Evolutionary conservation across 1,140 invertebrate genomes (phyloP), one percentile per base, ranked within the genome.

Genomic region (Neoseiulus cucumeris): DNA sequence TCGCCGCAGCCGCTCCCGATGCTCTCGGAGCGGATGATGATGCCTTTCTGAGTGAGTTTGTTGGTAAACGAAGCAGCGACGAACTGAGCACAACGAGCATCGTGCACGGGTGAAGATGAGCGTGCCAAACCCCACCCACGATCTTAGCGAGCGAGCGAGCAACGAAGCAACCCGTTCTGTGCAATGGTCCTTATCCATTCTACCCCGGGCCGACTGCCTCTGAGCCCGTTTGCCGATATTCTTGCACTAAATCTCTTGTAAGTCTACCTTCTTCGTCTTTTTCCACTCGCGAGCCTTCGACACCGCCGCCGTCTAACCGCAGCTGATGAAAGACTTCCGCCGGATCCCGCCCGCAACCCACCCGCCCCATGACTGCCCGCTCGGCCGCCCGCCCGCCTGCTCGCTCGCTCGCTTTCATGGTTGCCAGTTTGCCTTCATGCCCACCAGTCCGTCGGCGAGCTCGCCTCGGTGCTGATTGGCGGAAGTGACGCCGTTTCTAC

Each of bases 321-420:
- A 39, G 33, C 51, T 59, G 51, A 59, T 59, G 51, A 59, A 59
- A 59, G 51, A 59, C 51, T 59, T 59, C 51, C 51, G 51, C 51
- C 51, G 51, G 51, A 39, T 39, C 33, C 33, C 33, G 33, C 33
- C 33, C 33, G 33, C 33, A 9, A 39, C 4, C 33, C 33, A 9
- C 33, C 33, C 9, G 33, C 33, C 33, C 9, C 9, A 4, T 39
- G 33, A 39, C 33, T 39, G 9, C 33, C 33, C 33, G 33, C 33
- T 9, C 9, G 33, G 33, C 33, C 9, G 4, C 4, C 9, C 9
- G 33, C 33, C 9, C 33, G 33, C 33, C 33, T 4, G 33, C 33
- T 9, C 4, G 9, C 33, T 39, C 33, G 33, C 33, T 39, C 33
- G 4, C n/a, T n/a, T n/a, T n/a, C n/a, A n/a, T n/a, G n/a, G 33